A percentile compares a stretch with the other conserved stretches of the same genome.
Evolutionary conservation across 2,113 vertebrate genomes (phyloP).

Genomic region (Heliornis fulica): DNA sequence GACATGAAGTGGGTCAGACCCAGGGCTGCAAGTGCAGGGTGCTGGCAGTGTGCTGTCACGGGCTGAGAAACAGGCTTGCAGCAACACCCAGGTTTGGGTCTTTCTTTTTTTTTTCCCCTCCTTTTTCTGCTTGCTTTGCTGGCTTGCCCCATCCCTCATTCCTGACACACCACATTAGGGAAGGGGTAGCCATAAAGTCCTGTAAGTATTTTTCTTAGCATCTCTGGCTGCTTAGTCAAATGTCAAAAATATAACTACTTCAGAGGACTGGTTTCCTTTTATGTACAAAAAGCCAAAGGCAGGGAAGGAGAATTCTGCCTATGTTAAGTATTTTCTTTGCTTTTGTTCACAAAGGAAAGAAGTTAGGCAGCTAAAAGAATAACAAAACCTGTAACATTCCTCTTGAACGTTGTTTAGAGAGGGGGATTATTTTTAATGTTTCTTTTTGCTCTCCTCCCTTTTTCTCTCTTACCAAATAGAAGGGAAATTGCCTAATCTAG

Average conservation of each 20-base stretch:
- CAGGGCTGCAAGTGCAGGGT: not conserved
- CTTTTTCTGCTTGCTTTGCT: not conserved
- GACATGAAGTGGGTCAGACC: not conserved
- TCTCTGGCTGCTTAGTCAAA: conserved; percentile 17
- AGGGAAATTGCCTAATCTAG: conserved; percentile 21
- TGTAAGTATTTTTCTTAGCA: not conserved
- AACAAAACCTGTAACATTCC: not conserved
- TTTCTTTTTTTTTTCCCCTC: not conserved
- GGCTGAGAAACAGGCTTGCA: not conserved
- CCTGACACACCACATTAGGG: not conserved
- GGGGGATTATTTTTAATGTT: not conserved
- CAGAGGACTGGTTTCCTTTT: not conserved
- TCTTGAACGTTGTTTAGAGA: not conserved
- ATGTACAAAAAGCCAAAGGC: not conserved
- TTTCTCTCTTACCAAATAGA: not conserved
- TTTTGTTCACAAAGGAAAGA: not conserved
- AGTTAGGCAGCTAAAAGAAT: not conserved
- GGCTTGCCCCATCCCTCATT: not conserved
- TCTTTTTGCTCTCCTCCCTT: not conserved
- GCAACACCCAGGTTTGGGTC: not conserved
- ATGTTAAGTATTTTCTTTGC: not conserved
- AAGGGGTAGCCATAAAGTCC: not conserved
- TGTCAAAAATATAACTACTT: conserved; percentile 1
- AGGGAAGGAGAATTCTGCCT: not conserved
- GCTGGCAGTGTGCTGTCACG: not conserved